Evolutionary conservation across 1,140 invertebrate genomes (phyloP), one percentile per base, ranked within the genome.

Genomic region (Diprion similis): DNA sequence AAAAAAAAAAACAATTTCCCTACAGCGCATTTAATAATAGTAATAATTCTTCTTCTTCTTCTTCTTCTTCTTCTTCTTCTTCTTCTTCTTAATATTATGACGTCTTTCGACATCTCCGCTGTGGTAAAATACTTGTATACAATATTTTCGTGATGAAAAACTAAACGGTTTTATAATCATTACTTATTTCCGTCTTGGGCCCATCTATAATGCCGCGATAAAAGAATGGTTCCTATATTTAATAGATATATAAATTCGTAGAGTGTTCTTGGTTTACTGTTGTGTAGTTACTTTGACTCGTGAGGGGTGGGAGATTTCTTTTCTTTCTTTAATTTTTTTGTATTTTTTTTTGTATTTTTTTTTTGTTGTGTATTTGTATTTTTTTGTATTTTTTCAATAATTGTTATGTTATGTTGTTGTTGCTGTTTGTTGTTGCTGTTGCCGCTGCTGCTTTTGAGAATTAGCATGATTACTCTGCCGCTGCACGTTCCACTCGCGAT

Each of bases 401-500:
- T 83, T 85, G 80, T 83, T 81, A 80, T 83, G 78, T 70, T 81
- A 76, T 76, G 75, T 78, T 81, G 78, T 78, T 81, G 80, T 73
- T 83, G 78, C 72, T 83, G 78, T 0, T 17, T 59, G 51, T 59
- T 59, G 51, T n/a, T 59, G 51, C 51, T 59, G 78, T 78, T 79
- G 69, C 51, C 77, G 76, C 71, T 82, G 79, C 71, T 82, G 80
- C 51, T 80, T 78, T 65, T 78, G 66, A 37, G 1, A 6, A 3
- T 59, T 59, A 59, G 11, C 51, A 59, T 59, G 11, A 59, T 37
- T 59, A 59, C 51, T 70, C 51, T 70, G 65, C 48, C 68, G 70
- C 51, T 51, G 70, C n/a, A 59, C 51, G 24, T 37, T 37, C 24
- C 0, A 37, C 24, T 0, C 24, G 24, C 24, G 24, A 37, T 37